Evolutionary conservation across 2,888 invertebrate species (phyloP).

Genomic region (Erannis defoliaria): DNA sequence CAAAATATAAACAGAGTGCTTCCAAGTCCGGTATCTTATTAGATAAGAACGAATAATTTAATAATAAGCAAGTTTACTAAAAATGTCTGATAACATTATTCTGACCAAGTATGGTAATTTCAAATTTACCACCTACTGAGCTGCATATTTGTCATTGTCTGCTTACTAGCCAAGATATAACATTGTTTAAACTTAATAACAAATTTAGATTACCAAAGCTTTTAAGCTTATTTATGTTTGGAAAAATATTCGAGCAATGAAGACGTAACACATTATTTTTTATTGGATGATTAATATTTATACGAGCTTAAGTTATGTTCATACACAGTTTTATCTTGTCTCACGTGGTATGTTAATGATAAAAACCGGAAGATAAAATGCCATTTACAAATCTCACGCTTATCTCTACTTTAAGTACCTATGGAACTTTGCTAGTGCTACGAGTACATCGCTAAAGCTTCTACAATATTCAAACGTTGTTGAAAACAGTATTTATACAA

Average conservation of each 20-base stretch:
- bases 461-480: neutral
- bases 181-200: slow-evolving; percentile 2
- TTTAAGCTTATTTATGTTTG: slow-evolving; percentile 17
- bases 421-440: neutral
- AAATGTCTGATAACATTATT: neutral
- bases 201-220: slow-evolving; percentile 2
- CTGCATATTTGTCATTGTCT: slow-evolving; percentile 25
- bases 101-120: slow-evolving; percentile 15
- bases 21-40: slow-evolving; percentile 1
- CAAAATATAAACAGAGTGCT: no score
- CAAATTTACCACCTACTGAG: slow-evolving; percentile 19
- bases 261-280: slow-evolving; percentile 20
- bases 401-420: neutral
- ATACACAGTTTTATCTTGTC: slow-evolving; percentile 1
- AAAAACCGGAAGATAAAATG: slow-evolving; percentile 15
- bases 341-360: slow-evolving; percentile 16
- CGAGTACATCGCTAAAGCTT: neutral
- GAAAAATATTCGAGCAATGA: neutral
- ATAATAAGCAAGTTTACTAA: slow-evolving; percentile 5
- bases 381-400: neutral
- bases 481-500: neutral
- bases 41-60: neutral
- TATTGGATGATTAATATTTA: slow-evolving; percentile 20
- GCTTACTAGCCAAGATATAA: neutral
- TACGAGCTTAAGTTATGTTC: slow-evolving; percentile 14